Evolutionary conservation across 1,140 invertebrate species (phyloP).

Genomic region (Diploscapter pachys): DNA sequence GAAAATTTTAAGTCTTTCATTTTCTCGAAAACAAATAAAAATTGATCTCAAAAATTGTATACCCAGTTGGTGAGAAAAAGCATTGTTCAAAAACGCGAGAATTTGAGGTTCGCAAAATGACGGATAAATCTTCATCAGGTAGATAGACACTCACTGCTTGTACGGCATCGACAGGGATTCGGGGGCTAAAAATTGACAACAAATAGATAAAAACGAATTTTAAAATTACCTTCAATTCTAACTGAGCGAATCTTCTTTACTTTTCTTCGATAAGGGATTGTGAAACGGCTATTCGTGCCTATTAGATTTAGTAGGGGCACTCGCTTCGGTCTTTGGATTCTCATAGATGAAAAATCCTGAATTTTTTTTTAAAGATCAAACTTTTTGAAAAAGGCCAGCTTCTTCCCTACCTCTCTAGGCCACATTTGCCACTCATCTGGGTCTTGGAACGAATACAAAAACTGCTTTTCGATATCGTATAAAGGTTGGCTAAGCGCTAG

Average conservation of each 20-base stretch:
- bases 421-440: conserved; percentile 2
- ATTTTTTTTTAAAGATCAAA: background rate
- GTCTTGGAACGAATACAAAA: conserved; percentile 19
- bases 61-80: too few relatives aligned
- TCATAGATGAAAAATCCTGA: background rate
- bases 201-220: background rate
- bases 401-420: background rate
- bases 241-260: conserved; percentile 19
- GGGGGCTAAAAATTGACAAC: conserved; percentile 1
- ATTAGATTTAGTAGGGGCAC: conserved; percentile 10
- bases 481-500: conserved; percentile 16
- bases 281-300: conserved; percentile 16
- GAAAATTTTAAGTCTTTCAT: too few relatives aligned
- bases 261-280: conserved; percentile 5
- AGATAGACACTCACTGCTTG: too few relatives aligned
- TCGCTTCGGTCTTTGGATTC: conserved; percentile 11
- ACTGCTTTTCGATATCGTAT: conserved; percentile 15
- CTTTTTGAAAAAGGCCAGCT: background rate
- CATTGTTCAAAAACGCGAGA: too few relatives aligned
- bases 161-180: background rate
- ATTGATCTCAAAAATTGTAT: too few relatives aligned
- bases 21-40: too few relatives aligned
- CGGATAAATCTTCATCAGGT: too few relatives aligned
- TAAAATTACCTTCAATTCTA: background rate
- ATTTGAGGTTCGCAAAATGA: too few relatives aligned